Base-by-base conservation (phyloP, 2,113 vertebrate genomes). In the Seriola quinqueradiata region DNA sequence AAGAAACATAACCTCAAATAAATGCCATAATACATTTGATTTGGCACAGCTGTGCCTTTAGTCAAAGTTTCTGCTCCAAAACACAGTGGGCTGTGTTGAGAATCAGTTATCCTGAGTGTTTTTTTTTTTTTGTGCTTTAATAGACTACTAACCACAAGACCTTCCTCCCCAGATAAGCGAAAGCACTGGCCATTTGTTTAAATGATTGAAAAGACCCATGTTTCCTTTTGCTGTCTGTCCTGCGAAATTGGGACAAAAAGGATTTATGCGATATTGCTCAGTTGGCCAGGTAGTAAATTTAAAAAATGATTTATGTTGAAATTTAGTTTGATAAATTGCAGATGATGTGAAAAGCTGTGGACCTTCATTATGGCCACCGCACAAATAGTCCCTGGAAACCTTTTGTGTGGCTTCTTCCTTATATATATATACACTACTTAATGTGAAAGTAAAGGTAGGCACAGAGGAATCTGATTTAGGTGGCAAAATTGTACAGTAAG, bases 401-500 rank as follows among this genome's bases (percentile, higher is more conserved):
- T 34, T 8, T 17, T 1, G 54, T 36, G 25, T 9, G 12, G 50
- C 59, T 46, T 12, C 3, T 28, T 60, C 63, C 48, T 7, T 28
- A 76, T 36, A 36, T 36, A 36, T 42, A 42, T 42, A 42, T 42
- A 10, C 19, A 36, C 42, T 32, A 54, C 59, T 68, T 79, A 68
- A 73, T 69, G 48, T 72, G 32, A 61, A 60, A 50, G 75, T 50
- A 69, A 69, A 80, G 84, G 72, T 28, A 70, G 61, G 48, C 70
- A 1, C 79, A 54, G n/a, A 70, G 68, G 78, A 75, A 59, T 81
- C 12, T 42, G 74, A 70, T 84, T 79, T 58, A 65, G 70, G 36
- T 32, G 59, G 68, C 11, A 52, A 70, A 79, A 84, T 71, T 84
- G 91, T 75, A 82, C 61, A 52, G 72, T 85, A 83, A 91, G 90